Conservation (phyloP, 1,140 invertebrate species). For the Brachionus sp. region DNA sequence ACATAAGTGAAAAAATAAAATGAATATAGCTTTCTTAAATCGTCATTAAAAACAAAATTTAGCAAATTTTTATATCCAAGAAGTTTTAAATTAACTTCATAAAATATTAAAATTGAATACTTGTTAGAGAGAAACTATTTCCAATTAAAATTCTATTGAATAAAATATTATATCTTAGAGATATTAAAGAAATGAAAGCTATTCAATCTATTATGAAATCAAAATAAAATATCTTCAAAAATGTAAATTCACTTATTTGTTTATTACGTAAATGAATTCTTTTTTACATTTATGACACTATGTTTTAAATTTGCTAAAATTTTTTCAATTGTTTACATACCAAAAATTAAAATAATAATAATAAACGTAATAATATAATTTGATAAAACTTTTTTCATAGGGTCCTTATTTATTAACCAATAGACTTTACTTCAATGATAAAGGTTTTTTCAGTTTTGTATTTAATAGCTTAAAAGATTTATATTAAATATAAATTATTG, state of each 20-base stretch:
- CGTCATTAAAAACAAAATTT: background rate
- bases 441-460: no score
- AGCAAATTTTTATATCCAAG: background rate
- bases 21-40: background rate
- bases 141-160: background rate
- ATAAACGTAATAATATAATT: no score
- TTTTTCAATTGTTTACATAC: no score
- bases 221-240: background rate
- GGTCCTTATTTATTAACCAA: no score
- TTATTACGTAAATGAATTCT: background rate
- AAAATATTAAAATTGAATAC: background rate
- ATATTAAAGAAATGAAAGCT: background rate
- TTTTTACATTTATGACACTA: background rate
- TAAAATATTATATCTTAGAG: background rate
- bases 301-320: background rate
- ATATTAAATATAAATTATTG: no score
- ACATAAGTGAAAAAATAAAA: background rate
- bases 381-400: no score
- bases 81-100: background rate
- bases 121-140: background rate
- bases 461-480: no score
- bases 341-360: no score
- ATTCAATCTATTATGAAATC: background rate
- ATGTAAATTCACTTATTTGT: background rate
- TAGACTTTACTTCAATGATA: no score